phyloP scores from a whole-genome alignment of 2,113 vertebrate species.

The Monopterus albus region DNA sequence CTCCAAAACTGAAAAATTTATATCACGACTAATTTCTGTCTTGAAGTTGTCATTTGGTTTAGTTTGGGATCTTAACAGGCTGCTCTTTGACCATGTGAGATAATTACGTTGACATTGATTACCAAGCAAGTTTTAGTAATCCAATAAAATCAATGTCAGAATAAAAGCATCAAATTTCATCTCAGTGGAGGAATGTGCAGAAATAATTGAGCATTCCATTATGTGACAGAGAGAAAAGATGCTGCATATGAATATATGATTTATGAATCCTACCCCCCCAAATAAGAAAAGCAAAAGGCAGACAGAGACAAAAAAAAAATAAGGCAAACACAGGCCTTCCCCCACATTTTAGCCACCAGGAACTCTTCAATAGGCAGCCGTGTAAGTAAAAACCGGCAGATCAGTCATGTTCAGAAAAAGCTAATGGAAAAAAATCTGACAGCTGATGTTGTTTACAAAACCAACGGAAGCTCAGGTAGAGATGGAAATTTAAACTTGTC shows the following conservation, averaged over 20 bases:
- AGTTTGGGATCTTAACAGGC: neutral
- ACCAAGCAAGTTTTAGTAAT: neutral
- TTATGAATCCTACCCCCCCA: too few relatives aligned
- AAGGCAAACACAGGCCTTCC: neutral
- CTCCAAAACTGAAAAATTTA: conserved; percentile 25
- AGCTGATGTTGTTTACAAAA: conserved; percentile 13
- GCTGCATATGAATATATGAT: neutral
- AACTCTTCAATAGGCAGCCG: neutral
- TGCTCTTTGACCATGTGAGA: neutral
- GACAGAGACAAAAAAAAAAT: neutral
- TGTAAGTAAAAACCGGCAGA: neutral
- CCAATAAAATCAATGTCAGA: conserved; percentile 11
- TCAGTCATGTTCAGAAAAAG: neutral
- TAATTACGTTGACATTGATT: conserved; percentile 16
- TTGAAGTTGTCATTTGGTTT: conserved; percentile 7
- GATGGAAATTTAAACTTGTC: neutral
- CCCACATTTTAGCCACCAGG: neutral
- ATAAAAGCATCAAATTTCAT: conserved; percentile 1
- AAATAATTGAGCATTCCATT: conserved; percentile 11
- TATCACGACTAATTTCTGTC: neutral
- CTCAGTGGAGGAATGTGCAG: neutral
- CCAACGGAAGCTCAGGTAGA: conserved; percentile 1
- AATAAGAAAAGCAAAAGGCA: conserved; percentile 4
- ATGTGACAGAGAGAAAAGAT: neutral
- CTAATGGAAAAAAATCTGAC: conserved; percentile 21